Evolutionary conservation across 1,140 invertebrate species (phyloP).

Genomic region (Hesperophylax magnus): DNA sequence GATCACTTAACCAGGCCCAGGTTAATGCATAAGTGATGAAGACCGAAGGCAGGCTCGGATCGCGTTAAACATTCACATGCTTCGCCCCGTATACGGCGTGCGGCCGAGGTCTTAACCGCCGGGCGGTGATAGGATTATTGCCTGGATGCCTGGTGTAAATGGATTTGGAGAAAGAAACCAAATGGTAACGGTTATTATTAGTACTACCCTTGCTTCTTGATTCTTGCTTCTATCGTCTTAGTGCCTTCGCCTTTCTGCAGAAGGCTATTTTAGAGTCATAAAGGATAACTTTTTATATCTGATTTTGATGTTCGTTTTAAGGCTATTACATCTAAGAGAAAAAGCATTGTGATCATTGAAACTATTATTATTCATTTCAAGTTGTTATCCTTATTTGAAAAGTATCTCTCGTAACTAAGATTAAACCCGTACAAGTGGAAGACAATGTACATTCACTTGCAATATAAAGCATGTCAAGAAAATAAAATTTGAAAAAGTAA

Average conservation of each 20-base stretch:
- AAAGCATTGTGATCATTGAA: too few relatives aligned
- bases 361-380: too few relatives aligned
- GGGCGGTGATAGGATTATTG: conserved; percentile 49
- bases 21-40: conserved; percentile 56
- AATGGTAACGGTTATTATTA: conserved; percentile 33
- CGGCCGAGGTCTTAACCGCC: conserved; percentile 49
- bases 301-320: too few relatives aligned
- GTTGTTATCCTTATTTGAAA: too few relatives aligned
- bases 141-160: conserved; percentile 38
- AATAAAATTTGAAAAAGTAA: too few relatives aligned
- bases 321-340: too few relatives aligned
- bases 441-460: too few relatives aligned
- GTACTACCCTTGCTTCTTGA: not conserved
- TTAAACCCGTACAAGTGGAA: too few relatives aligned
- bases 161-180: conserved; percentile 31
- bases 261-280: too few relatives aligned
- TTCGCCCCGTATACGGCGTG: conserved; percentile 47
- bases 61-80: conserved; percentile 56
- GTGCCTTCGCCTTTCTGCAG: not conserved
- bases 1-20: conserved; percentile 48
- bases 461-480: too few relatives aligned
- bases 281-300: too few relatives aligned
- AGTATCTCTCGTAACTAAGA: too few relatives aligned
- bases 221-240: not conserved
- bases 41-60: conserved; percentile 30